Percentiles rank a stretch among this genome's conserved stretches.
Evolutionary conservation across 2,113 vertebrate species (phyloP).

Genomic region (Eptesicus fuscus): DNA sequence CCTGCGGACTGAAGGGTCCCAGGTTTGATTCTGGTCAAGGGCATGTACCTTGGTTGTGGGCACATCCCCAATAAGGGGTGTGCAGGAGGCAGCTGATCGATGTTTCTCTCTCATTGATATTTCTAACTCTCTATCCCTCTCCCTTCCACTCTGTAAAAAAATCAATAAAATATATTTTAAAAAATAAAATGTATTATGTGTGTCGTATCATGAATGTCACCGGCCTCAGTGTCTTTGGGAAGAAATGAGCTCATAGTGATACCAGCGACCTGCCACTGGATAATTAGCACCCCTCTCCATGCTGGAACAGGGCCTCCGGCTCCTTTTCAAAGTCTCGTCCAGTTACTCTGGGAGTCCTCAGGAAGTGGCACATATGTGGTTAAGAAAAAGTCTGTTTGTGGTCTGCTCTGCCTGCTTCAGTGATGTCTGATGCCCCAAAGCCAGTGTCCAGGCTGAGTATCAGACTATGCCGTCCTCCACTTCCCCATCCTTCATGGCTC

Average conservation of each 20-base stretch:
- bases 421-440: background rate
- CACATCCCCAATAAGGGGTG: no score
- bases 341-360: background rate
- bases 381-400: background rate
- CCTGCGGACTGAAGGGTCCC: no score
- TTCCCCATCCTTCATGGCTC: background rate
- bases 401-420: background rate
- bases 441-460: background rate
- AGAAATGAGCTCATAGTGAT: background rate
- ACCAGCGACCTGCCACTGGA: background rate
- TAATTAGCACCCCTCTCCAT: no score
- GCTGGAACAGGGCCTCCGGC: background rate
- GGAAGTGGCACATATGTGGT: background rate
- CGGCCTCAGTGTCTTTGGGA: background rate
- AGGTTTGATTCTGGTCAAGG: no score
- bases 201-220: background rate
- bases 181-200: background rate
- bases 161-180: no score
- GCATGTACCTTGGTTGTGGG: no score
- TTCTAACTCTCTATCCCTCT: no score
- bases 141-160: no score
- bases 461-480: background rate
- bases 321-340: background rate
- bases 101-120: no score
- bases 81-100: no score